These are phyloP conservation scores for Drosophila colorata DNA, from an alignment of 2,888 invertebrate species.

Conservation along the genomic window DNA sequence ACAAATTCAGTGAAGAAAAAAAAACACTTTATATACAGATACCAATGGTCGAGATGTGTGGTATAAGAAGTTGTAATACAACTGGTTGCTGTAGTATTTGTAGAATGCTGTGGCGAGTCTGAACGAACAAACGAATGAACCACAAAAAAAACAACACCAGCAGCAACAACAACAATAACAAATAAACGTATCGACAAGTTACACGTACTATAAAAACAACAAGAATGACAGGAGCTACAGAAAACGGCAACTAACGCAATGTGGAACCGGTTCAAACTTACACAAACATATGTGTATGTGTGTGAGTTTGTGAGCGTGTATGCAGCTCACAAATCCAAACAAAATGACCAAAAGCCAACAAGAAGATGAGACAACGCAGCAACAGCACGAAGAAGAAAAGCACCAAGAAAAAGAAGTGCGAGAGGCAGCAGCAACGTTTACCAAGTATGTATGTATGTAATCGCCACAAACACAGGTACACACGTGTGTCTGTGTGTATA, in stretches of 20 bases:
- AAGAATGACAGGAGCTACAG: conserved; percentile 50
- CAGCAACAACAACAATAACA: conserved; percentile 37
- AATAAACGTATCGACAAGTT: conserved; percentile 60
- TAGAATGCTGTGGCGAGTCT: conserved; percentile 62
- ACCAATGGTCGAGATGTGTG: conserved; percentile 39
- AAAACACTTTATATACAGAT: conserved; percentile 37
- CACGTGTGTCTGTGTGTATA: conserved; percentile 1
- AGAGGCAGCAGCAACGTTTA: conserved; percentile 24
- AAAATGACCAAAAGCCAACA: conserved; percentile 70
- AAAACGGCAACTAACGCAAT: conserved; percentile 72
- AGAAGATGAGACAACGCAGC: conserved; percentile 64
- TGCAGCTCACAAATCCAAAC: conserved; percentile 53
- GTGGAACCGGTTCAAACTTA: conserved; percentile 65
- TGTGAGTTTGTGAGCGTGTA: conserved; percentile 28
- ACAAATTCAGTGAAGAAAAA: conserved; percentile 10
- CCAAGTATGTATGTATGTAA: conserved; percentile 29
- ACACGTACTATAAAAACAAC: conserved; percentile 55
- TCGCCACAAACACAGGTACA: conserved; percentile 19
- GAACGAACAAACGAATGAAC: conserved; percentile 31
- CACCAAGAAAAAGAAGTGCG: conserved; percentile 44
- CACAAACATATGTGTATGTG: conserved; percentile 21
- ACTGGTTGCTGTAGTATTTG: conserved; percentile 76
- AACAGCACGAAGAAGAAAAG: conserved; percentile 41
- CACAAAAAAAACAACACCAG: conserved; percentile 39
- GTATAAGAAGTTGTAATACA: conserved; percentile 78